Conservation (phyloP, 2,797 vertebrate species). For the Tragelaphus oryx region DNA sequence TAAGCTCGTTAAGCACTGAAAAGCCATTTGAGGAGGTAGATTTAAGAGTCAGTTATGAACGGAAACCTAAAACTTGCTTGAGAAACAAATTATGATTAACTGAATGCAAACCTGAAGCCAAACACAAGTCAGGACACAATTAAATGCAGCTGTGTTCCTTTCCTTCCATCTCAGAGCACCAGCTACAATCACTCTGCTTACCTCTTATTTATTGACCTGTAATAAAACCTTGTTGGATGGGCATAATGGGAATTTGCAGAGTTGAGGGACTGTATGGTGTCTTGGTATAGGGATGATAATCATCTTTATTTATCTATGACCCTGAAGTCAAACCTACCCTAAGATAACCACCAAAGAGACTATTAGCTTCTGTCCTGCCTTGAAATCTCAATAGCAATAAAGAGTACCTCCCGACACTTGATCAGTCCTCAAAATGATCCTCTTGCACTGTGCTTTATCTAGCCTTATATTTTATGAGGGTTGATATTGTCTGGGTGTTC, state of each 20-base stretch:
- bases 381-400: conserved; percentile 51
- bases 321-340: conserved; percentile 36
- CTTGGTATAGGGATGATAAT: conserved; percentile 51
- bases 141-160: conserved; percentile 34
- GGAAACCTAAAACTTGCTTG: conserved; percentile 35
- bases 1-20: conserved; percentile 55
- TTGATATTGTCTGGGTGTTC: conserved; percentile 41
- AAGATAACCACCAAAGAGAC: conserved; percentile 40
- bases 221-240: conserved; percentile 67
- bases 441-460: conserved; percentile 22
- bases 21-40: conserved; percentile 62
- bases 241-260: conserved; percentile 54
- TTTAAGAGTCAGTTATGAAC: conserved; percentile 24
- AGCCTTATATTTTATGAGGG: conserved; percentile 54
- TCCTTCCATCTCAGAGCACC: background rate
- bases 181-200: conserved; percentile 33
- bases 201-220: conserved; percentile 58
- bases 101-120: conserved; percentile 60
- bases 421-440: conserved; percentile 27
- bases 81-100: conserved; percentile 62
- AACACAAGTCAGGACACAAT: conserved; percentile 48
- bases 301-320: conserved; percentile 62
- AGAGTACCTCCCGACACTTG: conserved; percentile 19
- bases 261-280: conserved; percentile 18
- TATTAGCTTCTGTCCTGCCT: conserved; percentile 31